Base-by-base conservation (phyloP, 2,888 invertebrate species). In the Chrysodeixis includens region DNA sequence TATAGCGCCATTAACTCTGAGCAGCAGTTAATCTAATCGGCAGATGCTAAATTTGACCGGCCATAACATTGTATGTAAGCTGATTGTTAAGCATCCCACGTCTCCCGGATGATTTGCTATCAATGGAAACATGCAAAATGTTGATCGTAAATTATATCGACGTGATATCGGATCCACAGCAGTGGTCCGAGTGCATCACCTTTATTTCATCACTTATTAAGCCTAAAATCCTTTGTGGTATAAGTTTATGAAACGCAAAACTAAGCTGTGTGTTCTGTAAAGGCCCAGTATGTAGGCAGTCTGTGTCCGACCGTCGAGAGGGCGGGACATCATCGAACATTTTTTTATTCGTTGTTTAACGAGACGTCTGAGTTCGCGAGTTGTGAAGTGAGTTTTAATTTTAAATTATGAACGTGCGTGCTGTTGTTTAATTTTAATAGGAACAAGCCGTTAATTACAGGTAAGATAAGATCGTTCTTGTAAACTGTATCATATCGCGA, bases 341-440 rank as follows among this genome's bases (percentile, higher is more conserved):
- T 66, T 69, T 44, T 56, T 66, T 71, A 63, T 67, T 78, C 70
- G 69, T 78, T 58, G 77, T 78, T 65, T 68, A 75, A 71, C 69
- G 74, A 70, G 69, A 79, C 77, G 72, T 63, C 46, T n/a, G 66
- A 83, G 83, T 84, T 84, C 86, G 86, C 86, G 84, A 85, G 83
- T 82, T 76, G 83, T 87, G 87, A 74, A 79, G 83, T 89, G 85
- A 79, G 71, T 80, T 74, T 66, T 64, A 74, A 49, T 49, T 44
- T 49, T 49, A 78, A 85, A 84, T 74, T 78, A 89, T 89, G 88
- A 82, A 78, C 71, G 83, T 81, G 85, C 80, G 85, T 83, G 81
- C 66, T 73, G 80, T 78, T 82, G 66, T 64, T 75, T 66, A 56
- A 69, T 76, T 74, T 69, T 69, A 74, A 66, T 68, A 80, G 72